Base-by-base conservation (phyloP, 2,113 vertebrate species). In the Microtus pennsylvanicus region DNA sequence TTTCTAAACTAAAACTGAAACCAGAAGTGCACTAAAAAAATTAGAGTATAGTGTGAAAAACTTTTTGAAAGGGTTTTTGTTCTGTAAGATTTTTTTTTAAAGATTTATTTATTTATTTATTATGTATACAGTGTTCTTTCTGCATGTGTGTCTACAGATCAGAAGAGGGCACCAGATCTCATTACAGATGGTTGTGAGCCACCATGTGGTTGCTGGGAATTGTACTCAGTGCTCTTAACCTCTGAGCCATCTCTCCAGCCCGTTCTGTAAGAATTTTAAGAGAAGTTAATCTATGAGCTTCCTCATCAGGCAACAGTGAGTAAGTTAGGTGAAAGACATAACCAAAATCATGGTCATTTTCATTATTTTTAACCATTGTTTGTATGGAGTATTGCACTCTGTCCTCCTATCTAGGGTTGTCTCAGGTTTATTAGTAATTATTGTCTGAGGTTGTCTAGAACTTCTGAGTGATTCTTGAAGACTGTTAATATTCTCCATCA, bases 221-320 rank as follows among this genome's bases (percentile, higher is more conserved):
- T 58, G 55, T 6, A 21, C 55, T 58, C 55, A 58, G 55, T 58
- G 55, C 55, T 58, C 55, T 58, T 58, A 58, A 58, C 55, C 17
- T 19, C 55, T 58, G 55, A 58, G 55, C 16, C 17, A 58, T 58
- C 19, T 58, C 55, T 58, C 55, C 55, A 58, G 19, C 55, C 55
- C 3, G 10, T 81, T 80, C 28, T 50, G 7, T 55, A 58, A 42
- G 21, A 69, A 13, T 83, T 94, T 80, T 35, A 81, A 72, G 82
- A 94, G 80, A 76, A 80, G 50, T 74, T 88, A 45, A 42, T 69
- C 24, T 70, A 1, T 76, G 38, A 85, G 80, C n/a, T 96, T 86
- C 76, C 45, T 77, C n/a, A n/a, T 35, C 38, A 80, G 87, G 14
- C 47, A 95, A 42, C 58, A 93, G 67, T 81, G 90, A 93, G 42